Evolutionary conservation across 2,797 vertebrate genomes (phyloP).

Genomic region (Alcedo atthis): DNA sequence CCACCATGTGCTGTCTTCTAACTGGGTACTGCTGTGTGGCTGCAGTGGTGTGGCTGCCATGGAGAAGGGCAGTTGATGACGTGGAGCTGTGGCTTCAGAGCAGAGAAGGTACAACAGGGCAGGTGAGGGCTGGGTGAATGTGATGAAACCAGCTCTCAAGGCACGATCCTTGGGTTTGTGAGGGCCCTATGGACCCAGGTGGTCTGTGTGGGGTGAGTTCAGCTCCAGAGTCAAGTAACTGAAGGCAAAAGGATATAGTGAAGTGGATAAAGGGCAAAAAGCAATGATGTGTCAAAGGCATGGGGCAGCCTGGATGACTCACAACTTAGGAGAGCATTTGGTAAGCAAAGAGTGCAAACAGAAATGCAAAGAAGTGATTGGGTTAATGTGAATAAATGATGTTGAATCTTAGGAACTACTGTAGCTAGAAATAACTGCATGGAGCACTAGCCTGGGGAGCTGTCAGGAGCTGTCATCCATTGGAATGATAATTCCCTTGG

Average conservation of each 20-base stretch:
- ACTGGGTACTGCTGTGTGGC: not conserved
- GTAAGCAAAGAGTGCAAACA: not conserved
- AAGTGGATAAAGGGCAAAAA: not conserved
- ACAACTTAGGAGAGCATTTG: not conserved
- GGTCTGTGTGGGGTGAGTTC: not conserved
- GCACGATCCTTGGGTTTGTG: accelerated
- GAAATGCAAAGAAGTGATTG: not conserved
- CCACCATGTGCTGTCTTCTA: not conserved
- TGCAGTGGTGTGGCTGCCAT: not conserved
- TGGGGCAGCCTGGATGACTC: not conserved
- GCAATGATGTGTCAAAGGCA: not conserved
- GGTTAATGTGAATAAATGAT: not conserved
- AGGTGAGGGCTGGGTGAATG: not conserved
- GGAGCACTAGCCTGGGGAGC: slow-evolving; percentile 32
- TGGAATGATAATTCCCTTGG: slow-evolving; percentile 10
- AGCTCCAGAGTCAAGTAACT: not conserved
- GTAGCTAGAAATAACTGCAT: slow-evolving; percentile 11
- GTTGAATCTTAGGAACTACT: not conserved
- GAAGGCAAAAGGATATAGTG: not conserved
- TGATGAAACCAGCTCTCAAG: not conserved
- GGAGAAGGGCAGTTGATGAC: accelerated
- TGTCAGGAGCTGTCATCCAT: slow-evolving; percentile 30
- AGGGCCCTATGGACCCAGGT: not conserved
- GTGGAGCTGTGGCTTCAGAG: not conserved
- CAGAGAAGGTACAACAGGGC: not conserved